These are phyloP conservation scores for Chionomys nivalis DNA, from an alignment of 2,113 vertebrate species.

Conservation along the genomic window DNA sequence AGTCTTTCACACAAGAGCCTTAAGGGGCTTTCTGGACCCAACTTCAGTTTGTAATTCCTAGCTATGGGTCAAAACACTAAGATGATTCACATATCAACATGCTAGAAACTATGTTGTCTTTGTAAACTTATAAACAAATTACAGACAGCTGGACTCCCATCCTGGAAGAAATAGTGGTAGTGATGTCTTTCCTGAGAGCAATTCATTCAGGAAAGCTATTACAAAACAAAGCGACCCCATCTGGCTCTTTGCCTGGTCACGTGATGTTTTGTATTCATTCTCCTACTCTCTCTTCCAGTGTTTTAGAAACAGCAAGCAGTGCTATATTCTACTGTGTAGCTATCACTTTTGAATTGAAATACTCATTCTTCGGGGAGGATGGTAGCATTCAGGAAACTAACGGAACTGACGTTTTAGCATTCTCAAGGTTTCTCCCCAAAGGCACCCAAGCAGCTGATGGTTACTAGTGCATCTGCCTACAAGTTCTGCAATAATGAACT, in stretches of 20 bases:
- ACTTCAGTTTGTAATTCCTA: background rate
- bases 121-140: constrained; percentile 41
- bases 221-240: background rate
- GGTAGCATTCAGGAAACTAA: background rate
- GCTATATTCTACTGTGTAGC: background rate
- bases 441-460: background rate
- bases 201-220: background rate
- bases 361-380: background rate
- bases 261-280: background rate
- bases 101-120: background rate
- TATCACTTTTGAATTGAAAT: background rate
- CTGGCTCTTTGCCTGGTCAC: background rate
- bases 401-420: background rate
- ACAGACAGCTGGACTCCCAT: background rate
- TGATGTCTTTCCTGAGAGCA: background rate
- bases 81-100: background rate
- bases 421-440: background rate
- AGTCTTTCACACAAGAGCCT: no score
- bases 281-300: background rate
- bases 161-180: constrained; percentile 41
- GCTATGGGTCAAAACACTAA: background rate
- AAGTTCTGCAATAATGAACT: background rate
- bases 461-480: background rate
- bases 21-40: background rate
- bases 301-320: background rate